Evolutionary conservation across 2,888 invertebrate genomes (phyloP), one percentile per base, ranked within the genome.

Genomic region (Nomada fabriciana): DNA sequence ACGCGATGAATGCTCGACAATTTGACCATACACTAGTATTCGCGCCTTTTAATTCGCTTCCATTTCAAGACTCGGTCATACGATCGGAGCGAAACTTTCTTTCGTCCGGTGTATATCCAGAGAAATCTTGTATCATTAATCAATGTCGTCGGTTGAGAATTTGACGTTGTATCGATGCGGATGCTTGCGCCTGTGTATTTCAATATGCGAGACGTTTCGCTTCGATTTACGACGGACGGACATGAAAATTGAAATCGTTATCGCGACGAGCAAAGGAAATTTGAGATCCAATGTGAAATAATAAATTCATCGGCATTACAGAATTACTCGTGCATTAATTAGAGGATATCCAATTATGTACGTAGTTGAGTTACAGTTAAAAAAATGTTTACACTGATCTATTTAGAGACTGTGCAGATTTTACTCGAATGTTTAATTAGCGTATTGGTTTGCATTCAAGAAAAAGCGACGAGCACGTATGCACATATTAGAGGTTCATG

Each of bases 111-210:
- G 69, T 64, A 74, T 61, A 65, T 64, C 72, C 75, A 59, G 50
- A 67, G 71, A 75, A 64, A 43, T 64, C 77, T 43, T 63, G 11
- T 15, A 42, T 81, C 84, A 78, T 85, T 78, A 78, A 81, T 85
- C 84, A 84, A 70, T 43, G 84, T 83, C 84, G 18, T 11, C 55
- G 61, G 60, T 13, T 76, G 68, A 67, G 70, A 84, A 78, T 80
- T 83, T 85, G 81, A 63, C 70, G 53, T 71, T 78, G 57, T 36
- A 47, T 52, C 59, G 63, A 55, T 65, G 60, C 69, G 65, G 55
- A 69, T 77, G 68, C 57, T 63, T 36, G 61, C 36, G 55, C 20
- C 23, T 23, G 13, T 36, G 47, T 63, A 25, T 59, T 52, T 47
- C 36, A 36, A 23, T 13, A 50, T 63, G 55, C 65, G 53, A n/a